These are phyloP conservation scores for Actinopyga echinites DNA, from an alignment of 53 echinoderm and acorn worm species.

Conservation along the genomic window DNA sequence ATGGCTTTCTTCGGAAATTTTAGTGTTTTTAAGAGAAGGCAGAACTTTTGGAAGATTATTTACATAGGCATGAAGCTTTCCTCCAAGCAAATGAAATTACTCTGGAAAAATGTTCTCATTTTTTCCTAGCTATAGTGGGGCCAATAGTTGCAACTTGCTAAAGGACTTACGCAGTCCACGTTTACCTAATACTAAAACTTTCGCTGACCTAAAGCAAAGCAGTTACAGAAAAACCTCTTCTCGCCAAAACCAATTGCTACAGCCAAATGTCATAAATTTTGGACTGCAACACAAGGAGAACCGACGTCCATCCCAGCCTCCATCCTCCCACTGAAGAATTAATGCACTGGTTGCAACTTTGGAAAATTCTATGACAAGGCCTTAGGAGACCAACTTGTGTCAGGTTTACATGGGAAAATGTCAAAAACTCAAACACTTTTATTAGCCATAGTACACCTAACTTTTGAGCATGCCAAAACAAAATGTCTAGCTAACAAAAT, in stretches of 20 bases:
- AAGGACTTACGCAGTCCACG: slow-evolving; percentile 38
- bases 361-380: slow-evolving; percentile 49
- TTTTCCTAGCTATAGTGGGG: slow-evolving; percentile 24
- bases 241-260: slow-evolving; percentile 14
- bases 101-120: neutral
- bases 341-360: slow-evolving; percentile 54
- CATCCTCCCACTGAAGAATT: slow-evolving; percentile 32
- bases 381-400: slow-evolving; percentile 50
- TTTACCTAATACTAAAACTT: neutral
- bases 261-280: slow-evolving; percentile 41
- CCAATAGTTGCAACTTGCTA: slow-evolving; percentile 1
- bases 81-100: neutral
- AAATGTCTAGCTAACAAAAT: slow-evolving; percentile 40
- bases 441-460: neutral
- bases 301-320: slow-evolving; percentile 44
- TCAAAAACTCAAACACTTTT: slow-evolving; percentile 18
- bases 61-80: slow-evolving; percentile 8
- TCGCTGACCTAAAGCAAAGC: slow-evolving; percentile 14
- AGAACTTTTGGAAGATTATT: slow-evolving; percentile 3
- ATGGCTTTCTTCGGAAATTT: slow-evolving; percentile 14
- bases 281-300: slow-evolving; percentile 36
- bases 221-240: neutral
- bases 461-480: slow-evolving; percentile 27
- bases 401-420: neutral
- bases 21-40: slow-evolving; percentile 8